Base-by-base conservation (phyloP, 2,113 vertebrate species). In the Argyrosomus japonicus region DNA sequence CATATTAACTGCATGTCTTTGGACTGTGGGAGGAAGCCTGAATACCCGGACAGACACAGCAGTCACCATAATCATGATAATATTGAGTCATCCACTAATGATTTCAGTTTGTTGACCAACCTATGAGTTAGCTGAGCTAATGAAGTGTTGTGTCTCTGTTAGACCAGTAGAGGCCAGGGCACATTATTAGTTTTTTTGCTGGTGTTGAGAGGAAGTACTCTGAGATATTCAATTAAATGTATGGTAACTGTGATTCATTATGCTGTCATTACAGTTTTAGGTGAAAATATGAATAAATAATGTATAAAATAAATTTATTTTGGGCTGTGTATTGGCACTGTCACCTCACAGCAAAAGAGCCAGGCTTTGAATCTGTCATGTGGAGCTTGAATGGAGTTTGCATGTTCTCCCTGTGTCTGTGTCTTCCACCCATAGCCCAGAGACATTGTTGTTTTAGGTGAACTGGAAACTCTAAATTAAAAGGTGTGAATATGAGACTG, bases 151-250 rank as follows among this genome's bases (percentile, higher is more conserved):
- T 85, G 62, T 53, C 36, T 60, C 53, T 8, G 29, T 62, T 17
- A 87, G 61, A 19, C 82, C 87, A 87, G 87, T 64, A 81, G 84
- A 85, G 84, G 70, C 69, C 84, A 78, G 70, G 74, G 29, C 75
- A 81, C 77, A 62, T 81, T 86, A 68, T 56, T 60, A 36, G 27
- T 68, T 75, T 17, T 47, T 60, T 64, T 64, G 21, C 50, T 36
- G 29, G 54, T 45, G 12, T 18, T 57, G 6, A 36, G 68, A 77
- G 53, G 27, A 68, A 58, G 19, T 50, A 58, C 53, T 64, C 3
- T 57, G 48, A 5, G 9, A 65, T 50, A 57, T 57, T 75, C 25
- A 65, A n/a, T 65, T 88, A 43, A 54, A 73, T 50, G 1, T 8
- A 67, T 18, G 21, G 77, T 48, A 21, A 62, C 40, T 45, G 19